These are phyloP conservation scores for Montipora efflorescens DNA, from an alignment of 64 coral and sea anemone genomes.

Conservation along the genomic window DNA sequence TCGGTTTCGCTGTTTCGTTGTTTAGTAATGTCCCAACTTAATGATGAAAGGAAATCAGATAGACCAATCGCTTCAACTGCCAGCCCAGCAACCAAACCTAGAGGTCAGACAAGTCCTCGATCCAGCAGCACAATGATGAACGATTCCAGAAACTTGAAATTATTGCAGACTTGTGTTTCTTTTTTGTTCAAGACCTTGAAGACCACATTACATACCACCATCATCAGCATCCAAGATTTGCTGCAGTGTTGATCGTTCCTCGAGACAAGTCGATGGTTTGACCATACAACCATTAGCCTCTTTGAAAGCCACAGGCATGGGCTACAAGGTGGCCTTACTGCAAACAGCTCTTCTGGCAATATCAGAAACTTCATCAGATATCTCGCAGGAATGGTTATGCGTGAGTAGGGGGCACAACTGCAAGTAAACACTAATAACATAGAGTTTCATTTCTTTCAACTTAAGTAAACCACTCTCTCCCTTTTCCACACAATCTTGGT, in stretches of 20 bases:
- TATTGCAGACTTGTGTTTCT: constrained; percentile 13
- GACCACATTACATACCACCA: background rate
- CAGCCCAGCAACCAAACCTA: background rate
- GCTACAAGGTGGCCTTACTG: too few relatives aligned
- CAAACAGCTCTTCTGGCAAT: background rate
- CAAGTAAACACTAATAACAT: background rate
- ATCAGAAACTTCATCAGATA: background rate
- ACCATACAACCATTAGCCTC: background rate
- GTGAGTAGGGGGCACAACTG: background rate
- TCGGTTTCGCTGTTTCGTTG: too few relatives aligned
- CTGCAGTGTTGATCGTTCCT: constrained; percentile 33
- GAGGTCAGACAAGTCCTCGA: background rate
- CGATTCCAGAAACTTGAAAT: background rate
- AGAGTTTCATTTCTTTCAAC: too few relatives aligned
- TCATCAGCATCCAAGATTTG: background rate
- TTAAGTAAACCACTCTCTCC: too few relatives aligned
- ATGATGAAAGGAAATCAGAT: constrained; percentile 19
- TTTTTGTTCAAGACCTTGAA: constrained; percentile 12
- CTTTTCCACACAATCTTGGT: too few relatives aligned
- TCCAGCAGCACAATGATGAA: background rate
- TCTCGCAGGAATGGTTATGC: background rate
- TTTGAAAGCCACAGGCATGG: too few relatives aligned
- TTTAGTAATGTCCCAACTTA: background rate
- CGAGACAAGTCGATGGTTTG: constrained; percentile 43
- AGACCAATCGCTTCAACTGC: constrained; percentile 1